Percentiles rank a stretch among this genome's conserved stretches.
Conservation (phyloP, 2,888 invertebrate species). For the Apoda limacodes region DNA sequence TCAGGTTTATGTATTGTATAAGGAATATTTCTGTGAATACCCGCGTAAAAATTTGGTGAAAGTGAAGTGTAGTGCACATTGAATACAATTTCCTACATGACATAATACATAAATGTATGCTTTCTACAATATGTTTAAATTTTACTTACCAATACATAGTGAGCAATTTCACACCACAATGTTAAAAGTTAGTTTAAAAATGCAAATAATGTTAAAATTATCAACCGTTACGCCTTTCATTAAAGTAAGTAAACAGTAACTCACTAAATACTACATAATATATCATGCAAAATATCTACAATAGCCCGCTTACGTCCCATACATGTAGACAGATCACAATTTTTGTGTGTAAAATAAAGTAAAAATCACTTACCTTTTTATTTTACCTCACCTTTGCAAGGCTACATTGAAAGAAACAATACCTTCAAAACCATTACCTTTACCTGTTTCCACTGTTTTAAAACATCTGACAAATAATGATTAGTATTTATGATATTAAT, state of each 20-base stretch:
- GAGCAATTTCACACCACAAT: constrained; percentile 35
- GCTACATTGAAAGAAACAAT: constrained; percentile 44
- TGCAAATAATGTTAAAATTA: too few species aligned
- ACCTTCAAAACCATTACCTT: constrained; percentile 53
- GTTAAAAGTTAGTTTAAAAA: constrained; percentile 37
- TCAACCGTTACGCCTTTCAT: too few species aligned
- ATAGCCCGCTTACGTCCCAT: constrained; percentile 46
- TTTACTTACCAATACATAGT: constrained; percentile 45
- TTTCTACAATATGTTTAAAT: constrained; percentile 34
- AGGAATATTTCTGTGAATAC: too few species aligned
- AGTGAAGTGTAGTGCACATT: too few species aligned
- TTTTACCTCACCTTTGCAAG: constrained; percentile 55
- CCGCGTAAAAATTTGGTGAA: too few species aligned
- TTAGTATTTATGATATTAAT: constrained; percentile 53
- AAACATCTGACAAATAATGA: constrained; percentile 3
- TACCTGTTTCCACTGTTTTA: constrained; percentile 59
- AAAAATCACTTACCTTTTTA: constrained; percentile 46
- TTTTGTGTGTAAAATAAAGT: constrained; percentile 22
- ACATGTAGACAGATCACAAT: constrained; percentile 34
- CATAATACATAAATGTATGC: constrained; percentile 45
- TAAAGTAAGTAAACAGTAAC: too few species aligned
- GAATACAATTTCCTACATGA: constrained; percentile 21
- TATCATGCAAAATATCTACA: too few species aligned
- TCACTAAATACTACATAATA: too few species aligned
- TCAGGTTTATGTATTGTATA: too few species aligned